Base-by-base conservation (phyloP, 2,797 vertebrate species). In the Eurystomus glaucurus region DNA sequence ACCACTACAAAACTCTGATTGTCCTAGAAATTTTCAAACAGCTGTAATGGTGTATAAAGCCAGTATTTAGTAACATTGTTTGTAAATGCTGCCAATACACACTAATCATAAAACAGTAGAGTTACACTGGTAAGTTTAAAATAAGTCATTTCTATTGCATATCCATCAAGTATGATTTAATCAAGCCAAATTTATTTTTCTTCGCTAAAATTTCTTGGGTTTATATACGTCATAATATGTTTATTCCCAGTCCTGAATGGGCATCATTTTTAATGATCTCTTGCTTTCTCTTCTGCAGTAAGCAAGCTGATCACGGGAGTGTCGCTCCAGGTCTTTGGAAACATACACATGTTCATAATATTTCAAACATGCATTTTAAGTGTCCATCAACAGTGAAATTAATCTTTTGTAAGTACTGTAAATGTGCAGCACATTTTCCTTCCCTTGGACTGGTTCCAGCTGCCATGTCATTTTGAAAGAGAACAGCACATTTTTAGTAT, bases 391-490 rank as follows among this genome's bases (percentile, higher is more conserved):
- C 78, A 92, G 51, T 78, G 83, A 96, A 93, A 90, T 50, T 64
- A 96, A 77, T 96, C 91, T 97, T 96, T 96, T 97, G 96, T 98
- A 97, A 98, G 97, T 95, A 97, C 96, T 97, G 92, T 96, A 90
- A 87, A 66, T 95, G 93, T 88, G 88, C 93, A 88, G 85, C 86
- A 83, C 81, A 76, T 95, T 96, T 95, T 97, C 96, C 94, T 98
- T 97, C 90, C 92, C 92, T 94, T 96, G 95, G 95, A 94, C 87
- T 97, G 94, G 88, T 95, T 97, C 90, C 97, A 97, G 87, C 91
- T 92, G 84, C 92, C 91, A 91, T 96, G 94, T 96, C 95, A 46
- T 93, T 95, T 96, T 95, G 95, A 91, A 96, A 95, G 86, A 90
- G 51, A 88, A 90, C 72, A 92, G 90, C 89, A 96, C 94, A 81